Percentiles rank a stretch among this genome's conserved stretches.
These are phyloP conservation scores for Drosophila bifasciata DNA, from an alignment of 1,140 invertebrate genomes.

Conservation along the genomic window DNA sequence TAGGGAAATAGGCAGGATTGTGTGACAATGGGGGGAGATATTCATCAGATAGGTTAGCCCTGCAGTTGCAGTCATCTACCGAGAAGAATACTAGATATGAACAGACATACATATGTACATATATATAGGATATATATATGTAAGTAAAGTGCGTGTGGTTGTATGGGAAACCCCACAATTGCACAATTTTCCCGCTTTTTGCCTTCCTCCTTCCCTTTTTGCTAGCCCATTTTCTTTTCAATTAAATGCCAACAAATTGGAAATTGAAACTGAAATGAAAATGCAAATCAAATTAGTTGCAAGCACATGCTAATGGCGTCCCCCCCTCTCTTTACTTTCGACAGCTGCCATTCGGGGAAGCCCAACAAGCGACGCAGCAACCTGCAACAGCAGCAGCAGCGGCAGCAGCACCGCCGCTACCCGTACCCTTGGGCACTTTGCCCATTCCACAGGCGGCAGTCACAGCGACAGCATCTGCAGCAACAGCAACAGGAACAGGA, in stretches of 20 bases:
- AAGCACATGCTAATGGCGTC: constrained; percentile 44
- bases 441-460: constrained; percentile 43
- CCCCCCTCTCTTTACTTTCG: constrained; percentile 6
- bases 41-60: too few relatives aligned
- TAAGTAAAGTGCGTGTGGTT: too few relatives aligned
- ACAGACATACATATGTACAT: too few relatives aligned
- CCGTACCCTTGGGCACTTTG: constrained; percentile 58
- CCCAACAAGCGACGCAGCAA: constrained; percentile 70
- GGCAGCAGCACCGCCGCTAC: constrained; percentile 45
- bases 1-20: too few relatives aligned
- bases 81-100: too few relatives aligned
- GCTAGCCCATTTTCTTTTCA: constrained; percentile 18
- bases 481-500: constrained; percentile 32
- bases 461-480: constrained; percentile 38
- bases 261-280: constrained; percentile 76
- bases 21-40: too few relatives aligned
- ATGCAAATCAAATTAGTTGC: constrained; percentile 73
- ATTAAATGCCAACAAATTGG: constrained; percentile 67
- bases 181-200: constrained; percentile 6
- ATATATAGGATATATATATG: too few relatives aligned
- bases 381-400: constrained; percentile 50
- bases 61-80: too few relatives aligned
- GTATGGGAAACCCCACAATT: too few relatives aligned
- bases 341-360: constrained; percentile 72
- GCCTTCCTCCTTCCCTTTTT: background rate